A percentile compares a stretch with the other conserved stretches of the same genome.
phyloP scores from a whole-genome alignment of 2,113 vertebrate species.

The Lipophrys pholis region DNA sequence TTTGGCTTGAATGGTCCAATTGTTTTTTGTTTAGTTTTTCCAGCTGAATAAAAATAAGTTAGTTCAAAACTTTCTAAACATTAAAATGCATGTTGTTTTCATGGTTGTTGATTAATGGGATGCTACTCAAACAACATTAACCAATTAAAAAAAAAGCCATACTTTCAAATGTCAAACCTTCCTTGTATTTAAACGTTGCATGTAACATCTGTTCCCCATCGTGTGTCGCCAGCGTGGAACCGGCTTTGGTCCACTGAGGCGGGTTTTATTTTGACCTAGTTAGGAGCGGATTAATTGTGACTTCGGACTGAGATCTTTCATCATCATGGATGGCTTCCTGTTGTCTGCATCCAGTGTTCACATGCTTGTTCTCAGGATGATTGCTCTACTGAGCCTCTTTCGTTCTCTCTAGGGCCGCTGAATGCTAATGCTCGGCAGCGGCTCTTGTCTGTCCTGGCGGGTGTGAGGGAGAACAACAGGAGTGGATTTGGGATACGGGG shows the following conservation, averaged over 20 bases:
- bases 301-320: not conserved
- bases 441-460: not conserved
- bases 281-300: conserved; percentile 8
- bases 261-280: conserved; percentile 8
- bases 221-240: not conserved
- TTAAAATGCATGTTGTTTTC: too few relatives aligned
- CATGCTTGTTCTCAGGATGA: not conserved
- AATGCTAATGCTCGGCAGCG: conserved; percentile 1
- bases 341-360: not conserved
- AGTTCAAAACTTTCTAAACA: too few relatives aligned
- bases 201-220: not conserved
- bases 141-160: too few relatives aligned
- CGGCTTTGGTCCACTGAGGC: too few relatives aligned
- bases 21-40: too few relatives aligned
- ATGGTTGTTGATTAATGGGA: too few relatives aligned
- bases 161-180: too few relatives aligned
- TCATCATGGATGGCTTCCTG: conserved; percentile 12
- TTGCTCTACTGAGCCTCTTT: not conserved
- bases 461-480: not conserved
- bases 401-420: not conserved
- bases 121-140: too few relatives aligned
- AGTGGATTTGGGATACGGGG: not conserved
- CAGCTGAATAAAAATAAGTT: too few relatives aligned
- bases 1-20: too few relatives aligned
- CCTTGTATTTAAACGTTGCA: not conserved